Evolutionary conservation across 2,113 vertebrate genomes (phyloP).

Genomic region (Apteryx owenii): DNA sequence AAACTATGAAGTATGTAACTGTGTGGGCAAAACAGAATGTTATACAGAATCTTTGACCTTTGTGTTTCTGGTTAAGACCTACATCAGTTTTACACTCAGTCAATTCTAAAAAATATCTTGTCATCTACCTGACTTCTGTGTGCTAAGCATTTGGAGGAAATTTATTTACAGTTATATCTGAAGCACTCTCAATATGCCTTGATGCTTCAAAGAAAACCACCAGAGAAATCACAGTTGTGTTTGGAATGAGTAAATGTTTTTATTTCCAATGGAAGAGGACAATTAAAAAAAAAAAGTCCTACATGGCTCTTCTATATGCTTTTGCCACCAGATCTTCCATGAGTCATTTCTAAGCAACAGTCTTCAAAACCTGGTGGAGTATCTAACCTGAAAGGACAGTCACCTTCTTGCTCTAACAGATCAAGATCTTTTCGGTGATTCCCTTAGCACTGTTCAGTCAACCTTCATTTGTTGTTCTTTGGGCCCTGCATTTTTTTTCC

Average conservation of each 20-base stretch:
- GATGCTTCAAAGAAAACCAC: slow-evolving; percentile 42
- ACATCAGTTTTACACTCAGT: neutral
- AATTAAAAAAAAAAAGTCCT: neutral
- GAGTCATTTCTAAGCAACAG: neutral
- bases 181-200: slow-evolving; percentile 16
- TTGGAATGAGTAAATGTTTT: neutral
- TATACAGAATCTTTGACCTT: slow-evolving; percentile 1
- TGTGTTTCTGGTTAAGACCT: neutral
- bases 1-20: neutral
- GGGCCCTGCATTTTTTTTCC: neutral
- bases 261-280: neutral
- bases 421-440: neutral
- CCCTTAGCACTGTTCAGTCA: neutral
- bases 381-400: neutral
- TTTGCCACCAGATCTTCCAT: neutral
- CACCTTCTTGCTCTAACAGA: neutral
- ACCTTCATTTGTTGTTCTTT: neutral
- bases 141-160: slow-evolving; percentile 3
- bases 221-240: neutral
- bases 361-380: neutral
- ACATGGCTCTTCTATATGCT: neutral
- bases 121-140: slow-evolving; percentile 45
- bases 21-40: neutral
- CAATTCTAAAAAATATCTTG: slow-evolving; percentile 47
- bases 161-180: slow-evolving; percentile 33